A percentile compares a stretch with the other conserved stretches of the same genome.
phyloP scores from a whole-genome alignment of 2,888 invertebrate species.

The Pollenia griseotomentosa region DNA sequence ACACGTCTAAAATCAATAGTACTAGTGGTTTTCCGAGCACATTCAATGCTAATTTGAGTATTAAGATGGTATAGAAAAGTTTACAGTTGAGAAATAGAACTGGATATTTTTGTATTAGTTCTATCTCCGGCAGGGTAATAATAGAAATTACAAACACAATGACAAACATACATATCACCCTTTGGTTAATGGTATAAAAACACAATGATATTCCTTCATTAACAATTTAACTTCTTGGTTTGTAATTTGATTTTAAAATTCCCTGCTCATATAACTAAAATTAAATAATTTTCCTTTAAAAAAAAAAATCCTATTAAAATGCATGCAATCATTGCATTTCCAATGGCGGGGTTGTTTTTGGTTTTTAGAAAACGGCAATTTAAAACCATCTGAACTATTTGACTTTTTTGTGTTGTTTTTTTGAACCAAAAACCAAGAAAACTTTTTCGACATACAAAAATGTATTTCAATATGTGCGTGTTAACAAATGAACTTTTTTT shows the following conservation, averaged over 20 bases:
- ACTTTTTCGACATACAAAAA: background rate
- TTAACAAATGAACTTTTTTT: constrained; percentile 40
- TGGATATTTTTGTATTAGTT: too few relatives aligned
- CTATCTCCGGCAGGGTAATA: too few relatives aligned
- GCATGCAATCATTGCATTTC: constrained; percentile 12
- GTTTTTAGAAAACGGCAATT: background rate
- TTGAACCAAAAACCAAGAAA: background rate
- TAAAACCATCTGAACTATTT: background rate
- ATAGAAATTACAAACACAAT: too few relatives aligned
- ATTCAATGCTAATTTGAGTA: too few relatives aligned
- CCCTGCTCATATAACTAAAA: background rate
- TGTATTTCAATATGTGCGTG: constrained; percentile 12
- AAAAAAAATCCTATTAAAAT: background rate
- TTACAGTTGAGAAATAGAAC: too few relatives aligned
- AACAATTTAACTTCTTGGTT: background rate
- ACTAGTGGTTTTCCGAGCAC: too few relatives aligned
- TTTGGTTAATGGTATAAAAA: too few relatives aligned
- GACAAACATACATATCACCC: too few relatives aligned
- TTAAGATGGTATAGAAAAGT: too few relatives aligned
- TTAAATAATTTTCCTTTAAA: background rate
- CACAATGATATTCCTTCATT: background rate
- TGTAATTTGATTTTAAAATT: background rate
- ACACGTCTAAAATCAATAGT: too few relatives aligned
- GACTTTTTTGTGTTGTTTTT: constrained; percentile 4
- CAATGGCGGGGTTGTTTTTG: background rate